phyloP scores from a whole-genome alignment of 2,113 vertebrate genomes.

The western clawed frog (Xenopus tropicalis) region UCB_Xtro_10.0 CM004448.2:67221501-67222000 shows the following conservation, averaged over 20 bases:
- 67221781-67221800: constrained; percentile 35
- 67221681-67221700: too few species aligned
- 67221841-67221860: constrained; percentile 29
- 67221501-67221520: too few species aligned
- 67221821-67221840: constrained; percentile 24
- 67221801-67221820: constrained; percentile 35
- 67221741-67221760: constrained; percentile 30
- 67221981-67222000: not conserved
- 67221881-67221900: constrained; percentile 6
- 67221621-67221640: too few species aligned
- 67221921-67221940: not conserved
- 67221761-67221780: constrained; percentile 37
- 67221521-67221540: too few species aligned
- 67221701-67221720: too few species aligned
- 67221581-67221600: too few species aligned
- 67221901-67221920: constrained; percentile 10
- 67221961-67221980: not conserved
- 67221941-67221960: not conserved
- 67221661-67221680: too few species aligned
- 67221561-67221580: too few species aligned
- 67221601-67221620: too few species aligned
- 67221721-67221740: constrained; percentile 2
- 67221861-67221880: constrained; percentile 15
- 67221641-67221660: too few species aligned
- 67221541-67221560: too few species aligned